Conservation (phyloP, 2,797 vertebrate species). For the Coreius guichenoti region DNA sequence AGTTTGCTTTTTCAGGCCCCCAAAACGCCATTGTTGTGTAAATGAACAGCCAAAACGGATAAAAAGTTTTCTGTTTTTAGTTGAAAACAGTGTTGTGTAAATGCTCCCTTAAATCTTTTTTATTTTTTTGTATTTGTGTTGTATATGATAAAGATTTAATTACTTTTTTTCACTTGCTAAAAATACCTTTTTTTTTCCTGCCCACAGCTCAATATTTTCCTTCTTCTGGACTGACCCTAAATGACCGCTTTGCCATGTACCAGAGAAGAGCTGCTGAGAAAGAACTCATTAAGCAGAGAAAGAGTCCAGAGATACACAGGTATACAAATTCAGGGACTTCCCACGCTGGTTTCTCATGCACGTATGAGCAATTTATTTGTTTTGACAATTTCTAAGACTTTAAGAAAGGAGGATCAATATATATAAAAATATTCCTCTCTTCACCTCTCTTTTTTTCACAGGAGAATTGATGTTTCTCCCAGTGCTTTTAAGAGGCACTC, state of each 20-base stretch:
- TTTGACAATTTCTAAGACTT: background rate
- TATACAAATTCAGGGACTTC: slow-evolving; percentile 69
- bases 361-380: slow-evolving; percentile 1
- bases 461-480: slow-evolving; percentile 99
- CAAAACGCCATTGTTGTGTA: background rate
- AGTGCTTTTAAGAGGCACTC: slow-evolving; percentile 99
- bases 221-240: slow-evolving; percentile 91
- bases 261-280: slow-evolving; percentile 94
- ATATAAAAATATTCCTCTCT: slow-evolving; percentile 38
- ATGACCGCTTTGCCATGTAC: slow-evolving; percentile 96
- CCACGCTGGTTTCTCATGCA: slow-evolving; percentile 55
- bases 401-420: background rate
- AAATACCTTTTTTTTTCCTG: background rate
- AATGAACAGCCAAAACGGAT: background rate
- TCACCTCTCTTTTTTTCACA: slow-evolving; percentile 64
- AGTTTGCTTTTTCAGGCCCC: background rate
- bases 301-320: slow-evolving; percentile 99
- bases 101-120: background rate
- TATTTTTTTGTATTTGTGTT: background rate
- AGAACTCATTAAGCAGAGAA: slow-evolving; percentile 91
- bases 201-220: slow-evolving; percentile 94
- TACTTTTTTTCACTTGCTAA: too few relatives aligned
- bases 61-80: too few relatives aligned
- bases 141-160: too few relatives aligned
- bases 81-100: background rate